Evolutionary conservation across 2,888 invertebrate genomes (phyloP).

Genomic region (Aleiodes alternator): DNA sequence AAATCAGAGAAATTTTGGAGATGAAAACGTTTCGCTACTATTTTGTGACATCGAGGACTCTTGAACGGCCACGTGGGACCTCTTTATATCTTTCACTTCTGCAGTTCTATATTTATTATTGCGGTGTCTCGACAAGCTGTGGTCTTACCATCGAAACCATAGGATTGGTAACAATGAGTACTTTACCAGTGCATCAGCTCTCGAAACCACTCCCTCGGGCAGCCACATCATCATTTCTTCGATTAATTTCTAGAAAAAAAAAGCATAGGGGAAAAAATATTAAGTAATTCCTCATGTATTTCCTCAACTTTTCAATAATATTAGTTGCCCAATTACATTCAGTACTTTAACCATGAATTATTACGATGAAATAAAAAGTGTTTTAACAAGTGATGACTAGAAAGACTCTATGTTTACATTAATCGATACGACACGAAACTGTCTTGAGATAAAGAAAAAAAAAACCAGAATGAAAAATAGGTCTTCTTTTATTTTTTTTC

Average conservation of each 20-base stretch:
- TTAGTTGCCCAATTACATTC: not conserved
- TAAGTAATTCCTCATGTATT: not conserved
- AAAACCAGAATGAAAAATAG: too few species aligned
- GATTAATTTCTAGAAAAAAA: not conserved
- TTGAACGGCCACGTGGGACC: slow-evolving; percentile 49
- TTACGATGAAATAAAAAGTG: not conserved
- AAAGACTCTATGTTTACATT: too few species aligned
- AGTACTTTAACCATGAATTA: not conserved
- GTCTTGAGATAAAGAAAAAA: not conserved
- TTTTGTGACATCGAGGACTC: slow-evolving; percentile 45
- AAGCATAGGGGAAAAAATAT: not conserved
- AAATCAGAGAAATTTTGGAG: not conserved
- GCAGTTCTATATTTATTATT: slow-evolving; percentile 55
- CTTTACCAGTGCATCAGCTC: slow-evolving; percentile 7
- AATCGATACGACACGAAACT: not conserved
- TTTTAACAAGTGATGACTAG: too few species aligned
- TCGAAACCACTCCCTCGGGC: slow-evolving; percentile 18
- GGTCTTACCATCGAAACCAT: slow-evolving; percentile 69
- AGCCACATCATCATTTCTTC: not conserved
- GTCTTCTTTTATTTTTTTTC: too few species aligned
- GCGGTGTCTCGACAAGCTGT: slow-evolving; percentile 70
- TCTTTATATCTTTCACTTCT: slow-evolving; percentile 44
- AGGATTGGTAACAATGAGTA: slow-evolving; percentile 50
- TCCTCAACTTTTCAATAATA: not conserved
- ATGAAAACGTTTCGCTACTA: slow-evolving; percentile 34